Evolutionary conservation across 2,113 vertebrate genomes (phyloP).

Genomic region (Propithecus coquereli): DNA sequence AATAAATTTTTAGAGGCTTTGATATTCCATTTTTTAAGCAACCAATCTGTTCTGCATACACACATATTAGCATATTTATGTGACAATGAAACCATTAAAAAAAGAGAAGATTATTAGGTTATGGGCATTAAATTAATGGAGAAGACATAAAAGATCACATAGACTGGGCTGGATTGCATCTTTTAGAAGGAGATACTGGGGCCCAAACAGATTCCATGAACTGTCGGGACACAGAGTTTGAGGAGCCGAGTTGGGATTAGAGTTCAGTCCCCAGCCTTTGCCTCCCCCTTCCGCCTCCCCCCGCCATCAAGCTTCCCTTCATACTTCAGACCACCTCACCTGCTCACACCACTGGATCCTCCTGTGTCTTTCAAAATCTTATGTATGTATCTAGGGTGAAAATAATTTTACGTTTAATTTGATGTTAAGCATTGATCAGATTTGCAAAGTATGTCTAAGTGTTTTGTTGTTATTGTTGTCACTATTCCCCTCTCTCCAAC

Average conservation of each 20-base stretch:
- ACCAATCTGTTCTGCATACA: background rate
- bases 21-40: background rate
- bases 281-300: background rate
- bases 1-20: background rate
- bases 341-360: background rate
- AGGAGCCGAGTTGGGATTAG: background rate
- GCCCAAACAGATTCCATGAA: too few relatives aligned
- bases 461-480: background rate
- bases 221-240: background rate
- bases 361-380: background rate
- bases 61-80: background rate
- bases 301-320: rapidly evolving
- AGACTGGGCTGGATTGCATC: background rate
- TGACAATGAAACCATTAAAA: background rate
- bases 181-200: background rate
- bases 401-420: background rate
- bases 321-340: background rate
- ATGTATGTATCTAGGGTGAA: background rate
- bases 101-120: background rate
- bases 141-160: background rate
- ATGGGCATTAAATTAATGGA: background rate
- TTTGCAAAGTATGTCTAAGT: background rate
- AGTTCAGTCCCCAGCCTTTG: background rate
- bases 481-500: background rate
- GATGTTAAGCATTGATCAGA: background rate